Evolutionary conservation across 2,113 vertebrate species (phyloP).

Genomic region (Propithecus coquereli): DNA sequence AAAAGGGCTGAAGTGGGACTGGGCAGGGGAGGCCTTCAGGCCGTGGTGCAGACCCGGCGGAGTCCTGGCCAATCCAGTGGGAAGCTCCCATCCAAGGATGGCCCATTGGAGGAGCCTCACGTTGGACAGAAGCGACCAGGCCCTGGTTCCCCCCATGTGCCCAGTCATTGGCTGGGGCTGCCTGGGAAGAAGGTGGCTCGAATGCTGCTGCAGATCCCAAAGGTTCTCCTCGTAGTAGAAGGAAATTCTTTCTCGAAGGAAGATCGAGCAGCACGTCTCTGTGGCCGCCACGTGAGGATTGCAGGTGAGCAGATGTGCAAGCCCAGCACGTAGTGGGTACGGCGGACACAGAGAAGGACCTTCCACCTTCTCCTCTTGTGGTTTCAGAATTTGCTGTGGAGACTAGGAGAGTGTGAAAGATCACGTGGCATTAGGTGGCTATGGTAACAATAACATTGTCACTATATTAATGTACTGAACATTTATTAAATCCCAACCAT

Average conservation of each 20-base stretch:
- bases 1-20: background rate
- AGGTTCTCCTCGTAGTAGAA: background rate
- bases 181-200: background rate
- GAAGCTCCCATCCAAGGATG: background rate
- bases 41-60: background rate
- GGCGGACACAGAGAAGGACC: background rate
- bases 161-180: background rate
- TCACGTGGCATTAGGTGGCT: background rate
- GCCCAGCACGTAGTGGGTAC: too few species aligned
- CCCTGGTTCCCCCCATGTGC: too few species aligned
- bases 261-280: background rate
- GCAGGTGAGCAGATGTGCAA: fast-evolving
- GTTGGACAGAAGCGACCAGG: background rate
- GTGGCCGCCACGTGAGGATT: fast-evolving
- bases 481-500: background rate
- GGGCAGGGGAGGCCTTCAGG: background rate
- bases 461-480: background rate
- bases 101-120: background rate
- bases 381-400: background rate
- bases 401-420: background rate
- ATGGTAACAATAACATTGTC: too few species aligned
- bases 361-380: background rate
- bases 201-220: background rate
- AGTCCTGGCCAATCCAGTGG: background rate
- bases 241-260: background rate